Percentiles rank a stretch among this genome's conserved stretches.
Conservation (phyloP, 2,113 vertebrate genomes). For the Urocitellus parryii region DNA sequence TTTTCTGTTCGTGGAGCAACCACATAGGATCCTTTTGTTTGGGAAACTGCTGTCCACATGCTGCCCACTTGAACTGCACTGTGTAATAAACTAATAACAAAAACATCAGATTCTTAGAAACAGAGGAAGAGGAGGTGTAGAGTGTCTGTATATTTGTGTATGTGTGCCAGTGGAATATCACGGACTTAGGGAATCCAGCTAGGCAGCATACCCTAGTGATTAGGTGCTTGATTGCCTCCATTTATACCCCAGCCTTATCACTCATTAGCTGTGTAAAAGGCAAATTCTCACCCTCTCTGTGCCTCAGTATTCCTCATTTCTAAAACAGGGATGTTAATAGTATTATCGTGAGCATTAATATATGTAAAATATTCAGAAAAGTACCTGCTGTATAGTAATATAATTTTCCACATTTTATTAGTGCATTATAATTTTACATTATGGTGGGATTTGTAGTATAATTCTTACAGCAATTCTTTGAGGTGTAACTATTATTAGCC, state of each 20-base stretch:
- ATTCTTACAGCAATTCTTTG: not conserved
- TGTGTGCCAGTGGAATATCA: not conserved
- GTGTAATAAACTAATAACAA: slow-evolving; percentile 81
- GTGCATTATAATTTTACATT: no score
- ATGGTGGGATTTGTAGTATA: no score
- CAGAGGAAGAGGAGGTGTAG: slow-evolving; percentile 46
- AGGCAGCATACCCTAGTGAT: not conserved
- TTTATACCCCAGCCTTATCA: not conserved
- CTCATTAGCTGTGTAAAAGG: not conserved
- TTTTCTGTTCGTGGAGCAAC: slow-evolving; percentile 73
- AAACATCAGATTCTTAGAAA: slow-evolving; percentile 75
- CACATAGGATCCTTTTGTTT: slow-evolving; percentile 69
- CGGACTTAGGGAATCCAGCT: slow-evolving; percentile 15
- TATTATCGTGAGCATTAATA: not conserved
- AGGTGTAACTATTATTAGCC: not conserved
- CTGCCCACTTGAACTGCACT: slow-evolving; percentile 70
- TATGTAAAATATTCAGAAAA: slow-evolving; percentile 15
- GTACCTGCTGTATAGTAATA: not conserved
- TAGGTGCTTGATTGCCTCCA: not conserved
- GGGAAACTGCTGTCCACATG: slow-evolving; percentile 51
- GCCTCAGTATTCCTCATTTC: slow-evolving; percentile 10
- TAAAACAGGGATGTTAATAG: slow-evolving; percentile 16
- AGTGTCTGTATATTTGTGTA: not conserved
- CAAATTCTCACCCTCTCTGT: slow-evolving; percentile 6
- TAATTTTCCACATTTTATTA: not conserved